Evolutionary conservation across 2,888 invertebrate genomes (phyloP), one percentile per base, ranked within the genome.

Genomic region (Cheilosia scutellata): DNA sequence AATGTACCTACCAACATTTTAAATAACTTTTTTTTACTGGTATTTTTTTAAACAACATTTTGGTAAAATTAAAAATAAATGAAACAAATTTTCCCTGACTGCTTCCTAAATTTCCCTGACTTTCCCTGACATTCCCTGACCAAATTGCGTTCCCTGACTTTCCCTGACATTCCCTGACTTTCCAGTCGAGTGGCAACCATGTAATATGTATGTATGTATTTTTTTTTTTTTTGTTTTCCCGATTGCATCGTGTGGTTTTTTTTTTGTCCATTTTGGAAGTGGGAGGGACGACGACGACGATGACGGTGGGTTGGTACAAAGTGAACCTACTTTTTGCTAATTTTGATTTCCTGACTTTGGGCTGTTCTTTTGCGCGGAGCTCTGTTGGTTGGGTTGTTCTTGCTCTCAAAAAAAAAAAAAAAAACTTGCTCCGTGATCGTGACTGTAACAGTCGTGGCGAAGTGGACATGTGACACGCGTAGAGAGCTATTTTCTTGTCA

Each of bases 311-410:
- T 25, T 37, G 31, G 65, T 79, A 65, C 51, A 57, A 79, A 60
- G 42, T 63, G 62, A 63, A 42, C 58, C 65, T 27, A 58, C 25
- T 71, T 58, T 82, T 78, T 74, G 68, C 75, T 75, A 70, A 80
- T 80, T 84, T 63, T 70, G 74, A 83, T 68, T 83, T 83, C 83
- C 79, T 79, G 78, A 63, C 77, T 82, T 20, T 11, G 51, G 27
- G 37, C 7, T 74, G 66, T 49, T 62, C 47, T 62, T 47, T 60
- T 66, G 29, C 20, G 20, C 20, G 20, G 20, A 20, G 5, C 6
- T 31, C 40, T 13, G 13, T 0, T 44, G 42, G 55, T 57, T 79
- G 20, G 20, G 20, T 20, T 20, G 20, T 2, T 1, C 20, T 20
- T 20, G 42, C 63, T 79, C 42, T 51, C 57, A 20, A 53, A 55